A percentile compares a stretch with the other conserved stretches of the same genome.
Conservation (phyloP, 2,113 vertebrate genomes). For the Dasyprocta punctata region DNA sequence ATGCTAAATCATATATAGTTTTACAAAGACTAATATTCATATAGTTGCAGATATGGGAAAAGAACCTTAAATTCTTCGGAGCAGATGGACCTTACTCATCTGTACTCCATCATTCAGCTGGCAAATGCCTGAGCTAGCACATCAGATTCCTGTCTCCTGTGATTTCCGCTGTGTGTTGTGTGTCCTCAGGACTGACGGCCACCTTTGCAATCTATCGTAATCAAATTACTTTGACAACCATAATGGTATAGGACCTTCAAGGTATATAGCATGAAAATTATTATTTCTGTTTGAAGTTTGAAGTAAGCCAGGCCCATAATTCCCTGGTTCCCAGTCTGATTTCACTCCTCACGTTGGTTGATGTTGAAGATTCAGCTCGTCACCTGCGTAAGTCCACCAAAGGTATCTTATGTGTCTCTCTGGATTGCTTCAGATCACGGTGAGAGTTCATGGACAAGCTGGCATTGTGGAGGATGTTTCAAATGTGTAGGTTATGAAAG, state of each 20-base stretch:
- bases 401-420: neutral
- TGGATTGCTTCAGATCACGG: neutral
- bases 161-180: neutral
- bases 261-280: neutral
- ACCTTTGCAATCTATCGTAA: neutral
- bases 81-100: neutral
- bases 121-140: neutral
- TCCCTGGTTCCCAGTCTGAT: neutral
- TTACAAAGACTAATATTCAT: neutral
- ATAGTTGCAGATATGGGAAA: neutral
- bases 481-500: neutral
- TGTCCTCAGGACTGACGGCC: neutral
- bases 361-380: neutral
- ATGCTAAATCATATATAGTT: neutral
- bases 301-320: neutral
- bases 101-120: neutral
- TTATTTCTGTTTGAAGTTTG: conserved; percentile 11
- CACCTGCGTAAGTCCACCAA: neutral
- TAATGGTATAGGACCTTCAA: neutral
- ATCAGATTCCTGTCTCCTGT: neutral
- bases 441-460: neutral
- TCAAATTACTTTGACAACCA: neutral
- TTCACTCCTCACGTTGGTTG: neutral
- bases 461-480: neutral
- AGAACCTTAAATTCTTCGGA: neutral